Base-by-base conservation (phyloP, 2,888 invertebrate species). In the Crepidodera aurea region DNA sequence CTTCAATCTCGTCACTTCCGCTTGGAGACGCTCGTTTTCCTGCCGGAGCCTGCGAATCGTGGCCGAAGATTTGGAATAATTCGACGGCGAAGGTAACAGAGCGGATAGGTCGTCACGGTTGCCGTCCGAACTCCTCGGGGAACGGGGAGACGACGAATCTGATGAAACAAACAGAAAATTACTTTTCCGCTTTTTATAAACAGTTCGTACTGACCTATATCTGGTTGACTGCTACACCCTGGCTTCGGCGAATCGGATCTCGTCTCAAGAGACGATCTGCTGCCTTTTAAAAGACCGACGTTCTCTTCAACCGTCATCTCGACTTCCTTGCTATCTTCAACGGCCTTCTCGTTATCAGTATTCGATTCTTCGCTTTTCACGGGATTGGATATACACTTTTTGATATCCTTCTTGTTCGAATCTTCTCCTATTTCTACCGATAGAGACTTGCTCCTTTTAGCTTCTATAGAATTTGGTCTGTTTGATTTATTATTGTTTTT, bases 11-110 rank as follows among this genome's bases (percentile, higher is more conserved):
- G 89, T 89, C 10, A 90, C 83, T 78, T 90, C 90, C 62, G 88
- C 87, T 80, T 89, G 84, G 64, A 93, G 83, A 61, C 91, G 86
- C 78, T 93, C 93, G 79, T 93, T 93, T 77, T 93, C 92, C 69
- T 87, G 82, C 58, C 90, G 84, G 62, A 92, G 83, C 60, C 89
- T 82, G 51, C 89, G 84, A 6, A 88, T 84, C 60, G 85, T 84
- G 2, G 84, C 82, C 32, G 75, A 81, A 74, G 73, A 83, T 80
- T 71, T 85, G 39, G 77, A 73, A 29, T 75, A 75, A 48, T 73
- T 74, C 1, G 77, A 73, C 1, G 78, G 77, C 1, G 78, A 78
- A 12, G 79, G 77, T 29, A 78, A 51, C 50, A 77, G 64, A 1
- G 75, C 76, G 2, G 77, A 75, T 40, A 78, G 71, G 62, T 77